Base-by-base conservation (phyloP, 2,113 vertebrate genomes). In the Solea senegalensis region DNA sequence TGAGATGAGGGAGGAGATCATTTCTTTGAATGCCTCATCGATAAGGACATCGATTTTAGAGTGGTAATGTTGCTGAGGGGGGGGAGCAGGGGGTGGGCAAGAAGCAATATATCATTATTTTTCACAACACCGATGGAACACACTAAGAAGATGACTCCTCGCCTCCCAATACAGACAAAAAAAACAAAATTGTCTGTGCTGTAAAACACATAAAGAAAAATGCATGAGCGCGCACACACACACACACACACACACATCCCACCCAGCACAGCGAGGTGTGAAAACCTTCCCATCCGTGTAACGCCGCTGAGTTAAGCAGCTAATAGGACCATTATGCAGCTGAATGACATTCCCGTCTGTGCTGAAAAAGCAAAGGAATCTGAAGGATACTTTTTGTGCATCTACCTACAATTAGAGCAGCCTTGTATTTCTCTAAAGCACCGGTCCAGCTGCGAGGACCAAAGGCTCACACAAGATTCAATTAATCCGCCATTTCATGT, bases 341-440 rank as follows among this genome's bases (percentile, higher is more conserved):
- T 96, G 95, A 97, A 97, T 93, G 92, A 94, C 94, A 94, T 95
- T 96, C 93, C 93, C 91, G 92, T 93, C 94, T 92, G 94, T 85
- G 92, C 95, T 95, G 94, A 69, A 97, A 93, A 77, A 92, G 92
- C 91, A 13, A 93, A 95, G 96, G 96, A 98, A 98, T 98, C 94
- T 95, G 96, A 97, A 97, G 96, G 96, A 96, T 96, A 96, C 93
- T 94, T 96, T 97, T 96, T 98, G 95, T 97, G 93, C 92, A 90
- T 91, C 73, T 73, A 91, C 70, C 92, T 78, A 92, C 96, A 98
- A 97, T 97, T 96, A 97, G 94, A 94, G 94, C 95, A 95, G 92
- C 92, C 86, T 88, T 92, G 94, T 94, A 93, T 94, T 95, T 92
- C 94, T 95, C 92, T 93, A 96, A 96, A 96, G 94, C 91, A 91